Conservation (phyloP, 64 coral and sea anemone genomes). For the Montipora efflorescens region DNA sequence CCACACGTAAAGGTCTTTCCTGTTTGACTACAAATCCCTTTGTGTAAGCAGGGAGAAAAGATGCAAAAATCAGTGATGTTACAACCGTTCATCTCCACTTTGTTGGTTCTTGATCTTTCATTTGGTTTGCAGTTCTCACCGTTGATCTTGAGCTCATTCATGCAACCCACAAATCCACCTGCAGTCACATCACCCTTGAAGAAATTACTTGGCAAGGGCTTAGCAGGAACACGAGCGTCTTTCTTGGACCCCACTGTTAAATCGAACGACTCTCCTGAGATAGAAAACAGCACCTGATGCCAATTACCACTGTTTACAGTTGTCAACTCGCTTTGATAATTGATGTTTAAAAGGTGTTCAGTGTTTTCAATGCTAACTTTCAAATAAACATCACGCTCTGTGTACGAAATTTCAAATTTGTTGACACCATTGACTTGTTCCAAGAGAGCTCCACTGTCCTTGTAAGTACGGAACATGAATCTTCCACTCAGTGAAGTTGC, state of each 20-base stretch:
- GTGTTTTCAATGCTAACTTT: background rate
- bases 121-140: background rate
- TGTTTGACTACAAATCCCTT: slow-evolving; percentile 17
- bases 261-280: background rate
- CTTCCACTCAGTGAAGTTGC: background rate
- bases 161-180: slow-evolving; percentile 60
- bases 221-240: background rate
- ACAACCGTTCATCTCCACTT: slow-evolving; percentile 12
- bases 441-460: slow-evolving; percentile 14
- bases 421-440: background rate
- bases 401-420: background rate
- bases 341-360: background rate
- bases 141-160: slow-evolving; percentile 43
- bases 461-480: slow-evolving; percentile 60
- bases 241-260: slow-evolving; percentile 1
- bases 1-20: slow-evolving; percentile 45
- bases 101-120: background rate
- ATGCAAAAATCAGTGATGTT: slow-evolving; percentile 74
- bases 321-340: background rate
- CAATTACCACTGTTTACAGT: slow-evolving; percentile 48
- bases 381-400: background rate
- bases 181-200: slow-evolving; percentile 13
- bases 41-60: slow-evolving; percentile 40
- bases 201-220: slow-evolving; percentile 11
- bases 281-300: slow-evolving; percentile 24